Evolutionary conservation across 2,888 invertebrate species (phyloP), one percentile per base, ranked within the genome.

Genomic region (Apoda limacodes): DNA sequence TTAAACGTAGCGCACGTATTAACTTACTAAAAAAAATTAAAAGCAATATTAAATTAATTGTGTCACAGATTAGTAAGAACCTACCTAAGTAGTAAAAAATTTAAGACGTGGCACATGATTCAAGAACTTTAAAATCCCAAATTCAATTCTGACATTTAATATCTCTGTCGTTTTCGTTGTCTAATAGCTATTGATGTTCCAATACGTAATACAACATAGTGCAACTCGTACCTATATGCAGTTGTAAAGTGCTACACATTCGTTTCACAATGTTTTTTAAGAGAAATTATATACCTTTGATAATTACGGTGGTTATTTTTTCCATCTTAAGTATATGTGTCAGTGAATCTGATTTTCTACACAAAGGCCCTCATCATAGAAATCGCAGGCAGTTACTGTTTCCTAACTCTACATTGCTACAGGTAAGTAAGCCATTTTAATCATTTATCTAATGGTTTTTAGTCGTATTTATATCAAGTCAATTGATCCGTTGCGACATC

Each of bases 351-450:
- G 46, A 54, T 3, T 22, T 42, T 30, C 23, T 26, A n/a, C 39
- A 51, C 9, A 41, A 46, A 32, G 46, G 46, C 14, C 25, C 45
- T 10, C 34, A 59, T 5, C 58, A 63, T 22, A 59, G 74, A 28
- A 53, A 37, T 30, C 50, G 47, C 37, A 55, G 74, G 13, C 75
- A 75, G 34, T 41, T 75, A 10, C 25, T 71, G 7, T 76, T 57
- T 33, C 69, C 69, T 1, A 76, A 76, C 28, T 55, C 59, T 25
- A 65, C 72, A 2, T 10, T 69, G 7, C 40, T 70, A 2, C 71
- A 71, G 58, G 70, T 70, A 52, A 50, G 49, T 42, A 35, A 35
- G n/a, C n/a, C n/a, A n/a, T n/a, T n/a, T n/a, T n/a, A n/a, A n/a
- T n/a, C n/a, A n/a, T n/a, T n/a, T n/a, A n/a, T n/a, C n/a, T n/a